A percentile compares a stretch with the other conserved stretches of the same genome.
Conservation (phyloP, 2,888 invertebrate genomes). For the Lithophane semibrunnea region DNA sequence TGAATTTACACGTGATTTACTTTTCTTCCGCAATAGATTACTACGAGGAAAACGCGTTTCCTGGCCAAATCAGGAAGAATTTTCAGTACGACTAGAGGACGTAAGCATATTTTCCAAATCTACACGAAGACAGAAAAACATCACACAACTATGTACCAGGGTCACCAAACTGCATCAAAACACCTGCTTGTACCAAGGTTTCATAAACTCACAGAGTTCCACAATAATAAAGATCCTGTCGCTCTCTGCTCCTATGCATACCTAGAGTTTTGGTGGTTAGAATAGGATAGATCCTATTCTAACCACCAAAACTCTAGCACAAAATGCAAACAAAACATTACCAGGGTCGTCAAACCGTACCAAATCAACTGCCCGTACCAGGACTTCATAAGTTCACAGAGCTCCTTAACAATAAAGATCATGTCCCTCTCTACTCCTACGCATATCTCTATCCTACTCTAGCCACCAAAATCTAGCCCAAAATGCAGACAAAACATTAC, state of each 20-base stretch:
- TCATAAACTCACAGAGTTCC: background rate
- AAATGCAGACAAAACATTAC: background rate
- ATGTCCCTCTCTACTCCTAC: background rate
- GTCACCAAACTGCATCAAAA: slow-evolving; percentile 31
- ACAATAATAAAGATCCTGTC: background rate
- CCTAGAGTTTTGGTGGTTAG: no score
- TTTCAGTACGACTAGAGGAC: background rate
- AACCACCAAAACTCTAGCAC: no score
- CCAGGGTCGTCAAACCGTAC: slow-evolving; percentile 33
- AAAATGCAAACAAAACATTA: background rate
- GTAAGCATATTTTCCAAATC: background rate
- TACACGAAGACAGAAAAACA: no score
- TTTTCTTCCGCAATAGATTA: slow-evolving; percentile 40
- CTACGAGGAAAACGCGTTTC: slow-evolving; percentile 11
- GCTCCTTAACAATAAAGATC: background rate
- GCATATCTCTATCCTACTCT: background rate
- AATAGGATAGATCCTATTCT: no score
- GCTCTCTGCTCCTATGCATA: background rate
- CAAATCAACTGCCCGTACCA: slow-evolving; percentile 14
- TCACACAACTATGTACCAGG: background rate
- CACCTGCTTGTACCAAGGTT: background rate
- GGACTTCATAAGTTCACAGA: background rate
- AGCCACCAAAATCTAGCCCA: slow-evolving; percentile 16
- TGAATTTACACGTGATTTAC: slow-evolving; percentile 38
- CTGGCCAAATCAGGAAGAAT: slow-evolving; percentile 29